Conservation (phyloP, 2,888 invertebrate genomes). For the Yponomeuta cagnagella region DNA sequence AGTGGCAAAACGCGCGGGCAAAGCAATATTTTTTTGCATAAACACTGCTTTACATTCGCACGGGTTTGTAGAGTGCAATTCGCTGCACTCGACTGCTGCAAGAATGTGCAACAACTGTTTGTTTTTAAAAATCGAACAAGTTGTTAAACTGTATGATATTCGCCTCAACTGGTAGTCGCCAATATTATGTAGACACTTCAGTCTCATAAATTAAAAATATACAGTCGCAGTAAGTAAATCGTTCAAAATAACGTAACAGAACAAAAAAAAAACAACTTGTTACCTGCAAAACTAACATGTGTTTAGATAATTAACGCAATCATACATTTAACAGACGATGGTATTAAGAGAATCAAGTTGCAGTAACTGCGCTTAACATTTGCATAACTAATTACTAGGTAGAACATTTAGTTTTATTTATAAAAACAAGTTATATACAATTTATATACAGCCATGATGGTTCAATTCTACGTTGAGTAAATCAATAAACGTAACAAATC, state of each 20-base stretch:
- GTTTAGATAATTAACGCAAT: not conserved
- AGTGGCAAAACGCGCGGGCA: conserved; percentile 41
- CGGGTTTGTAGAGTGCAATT: conserved; percentile 18
- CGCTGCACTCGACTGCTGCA: conserved; percentile 14
- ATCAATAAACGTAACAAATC: conserved; percentile 2
- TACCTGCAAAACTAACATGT: not conserved
- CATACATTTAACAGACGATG: not conserved
- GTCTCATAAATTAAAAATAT: not conserved
- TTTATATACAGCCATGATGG: not conserved
- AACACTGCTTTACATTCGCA: conserved; percentile 49
- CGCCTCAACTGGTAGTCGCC: not conserved
- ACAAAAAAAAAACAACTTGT: not conserved
- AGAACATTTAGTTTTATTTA: not conserved
- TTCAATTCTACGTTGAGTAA: not conserved
- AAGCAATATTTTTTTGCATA: conserved; percentile 54
- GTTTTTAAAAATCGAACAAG: conserved; percentile 12
- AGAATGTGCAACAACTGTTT: conserved; percentile 32
- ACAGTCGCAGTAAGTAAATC: not conserved
- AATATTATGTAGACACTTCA: not conserved
- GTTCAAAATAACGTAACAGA: not conserved
- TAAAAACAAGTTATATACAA: not conserved
- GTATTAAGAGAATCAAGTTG: conserved; percentile 12
- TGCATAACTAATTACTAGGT: conserved; percentile 41
- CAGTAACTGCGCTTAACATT: conserved; percentile 24
- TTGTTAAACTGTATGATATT: not conserved